These are phyloP conservation scores for Pipistrellus kuhlii DNA, from an alignment of 2,797 vertebrate species.

Conservation along the genomic window DNA sequence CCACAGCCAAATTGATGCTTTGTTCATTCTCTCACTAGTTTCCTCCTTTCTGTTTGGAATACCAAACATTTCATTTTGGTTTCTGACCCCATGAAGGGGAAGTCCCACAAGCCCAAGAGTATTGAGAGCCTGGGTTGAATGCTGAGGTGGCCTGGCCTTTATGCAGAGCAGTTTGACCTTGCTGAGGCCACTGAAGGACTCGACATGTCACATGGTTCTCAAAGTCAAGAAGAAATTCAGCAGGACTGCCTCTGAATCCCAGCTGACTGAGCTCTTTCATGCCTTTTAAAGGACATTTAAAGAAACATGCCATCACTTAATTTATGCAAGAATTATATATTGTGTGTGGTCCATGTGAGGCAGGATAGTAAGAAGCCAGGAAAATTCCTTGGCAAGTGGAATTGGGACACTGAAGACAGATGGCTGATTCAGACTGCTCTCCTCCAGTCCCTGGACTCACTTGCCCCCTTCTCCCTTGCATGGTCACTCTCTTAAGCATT, in stretches of 20 bases:
- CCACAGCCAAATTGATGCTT: neutral
- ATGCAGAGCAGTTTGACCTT: neutral
- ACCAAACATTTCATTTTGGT: constrained; percentile 7
- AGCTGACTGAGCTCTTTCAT: neutral
- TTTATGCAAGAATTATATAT: neutral
- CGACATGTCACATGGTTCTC: neutral
- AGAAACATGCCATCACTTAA: neutral
- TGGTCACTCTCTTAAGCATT: neutral
- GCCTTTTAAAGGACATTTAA: neutral
- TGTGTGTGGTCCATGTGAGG: neutral
- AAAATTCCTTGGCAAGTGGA: neutral
- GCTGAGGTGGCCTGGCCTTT: neutral
- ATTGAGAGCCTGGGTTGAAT: neutral
- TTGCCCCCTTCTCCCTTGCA: neutral
- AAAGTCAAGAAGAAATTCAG: neutral
- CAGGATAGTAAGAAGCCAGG: neutral
- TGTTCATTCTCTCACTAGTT: neutral
- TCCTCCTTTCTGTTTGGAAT: neutral
- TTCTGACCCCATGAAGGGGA: neutral
- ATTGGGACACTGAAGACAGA: neutral
- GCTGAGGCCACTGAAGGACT: neutral
- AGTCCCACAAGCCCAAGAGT: neutral
- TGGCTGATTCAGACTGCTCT: neutral
- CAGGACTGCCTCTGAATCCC: neutral
- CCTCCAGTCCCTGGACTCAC: neutral